phyloP scores from a whole-genome alignment of 2,797 vertebrate species.

The Channa striata region DNA sequence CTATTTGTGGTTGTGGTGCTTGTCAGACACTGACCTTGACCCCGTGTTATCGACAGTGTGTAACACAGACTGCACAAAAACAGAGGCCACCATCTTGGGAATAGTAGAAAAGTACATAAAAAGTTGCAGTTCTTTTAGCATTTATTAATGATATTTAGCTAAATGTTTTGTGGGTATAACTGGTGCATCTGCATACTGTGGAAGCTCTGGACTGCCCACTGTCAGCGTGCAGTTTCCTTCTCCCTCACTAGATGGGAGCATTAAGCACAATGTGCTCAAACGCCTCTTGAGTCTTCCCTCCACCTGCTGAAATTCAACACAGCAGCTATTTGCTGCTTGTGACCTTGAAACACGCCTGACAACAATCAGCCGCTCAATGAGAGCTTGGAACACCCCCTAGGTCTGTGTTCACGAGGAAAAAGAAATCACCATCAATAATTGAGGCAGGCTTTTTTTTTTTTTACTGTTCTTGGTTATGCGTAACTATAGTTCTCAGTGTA shows the following conservation, averaged over 20 bases:
- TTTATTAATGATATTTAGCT: constrained; percentile 9
- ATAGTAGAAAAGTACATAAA: not conserved
- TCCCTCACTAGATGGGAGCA: constrained; percentile 51
- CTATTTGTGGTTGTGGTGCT: constrained; percentile 49
- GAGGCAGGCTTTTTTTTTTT: not conserved
- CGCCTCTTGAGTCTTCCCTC: constrained; percentile 15
- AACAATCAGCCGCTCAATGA: constrained; percentile 1
- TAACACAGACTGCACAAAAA: constrained; percentile 25
- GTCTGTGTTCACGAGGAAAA: not conserved
- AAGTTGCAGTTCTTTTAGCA: constrained; percentile 4
- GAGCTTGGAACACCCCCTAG: not conserved
- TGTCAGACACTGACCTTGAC: constrained; percentile 67
- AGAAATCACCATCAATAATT: not conserved
- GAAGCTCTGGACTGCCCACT: constrained; percentile 2
- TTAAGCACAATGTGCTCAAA: constrained; percentile 8
- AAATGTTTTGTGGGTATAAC: constrained; percentile 7
- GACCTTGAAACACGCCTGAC: constrained; percentile 25
- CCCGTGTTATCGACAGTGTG: constrained; percentile 12
- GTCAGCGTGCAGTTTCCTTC: constrained; percentile 34
- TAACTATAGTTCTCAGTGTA: constrained; percentile 25
- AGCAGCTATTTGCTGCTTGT: constrained; percentile 4
- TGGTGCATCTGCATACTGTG: constrained; percentile 8
- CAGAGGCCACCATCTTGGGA: constrained; percentile 7
- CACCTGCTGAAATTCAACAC: constrained; percentile 19
- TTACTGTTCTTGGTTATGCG: not conserved